Percentiles rank a stretch among this genome's conserved stretches.
Evolutionary conservation across 2,888 invertebrate genomes (phyloP).

Genomic region (Cephus pulcher): DNA sequence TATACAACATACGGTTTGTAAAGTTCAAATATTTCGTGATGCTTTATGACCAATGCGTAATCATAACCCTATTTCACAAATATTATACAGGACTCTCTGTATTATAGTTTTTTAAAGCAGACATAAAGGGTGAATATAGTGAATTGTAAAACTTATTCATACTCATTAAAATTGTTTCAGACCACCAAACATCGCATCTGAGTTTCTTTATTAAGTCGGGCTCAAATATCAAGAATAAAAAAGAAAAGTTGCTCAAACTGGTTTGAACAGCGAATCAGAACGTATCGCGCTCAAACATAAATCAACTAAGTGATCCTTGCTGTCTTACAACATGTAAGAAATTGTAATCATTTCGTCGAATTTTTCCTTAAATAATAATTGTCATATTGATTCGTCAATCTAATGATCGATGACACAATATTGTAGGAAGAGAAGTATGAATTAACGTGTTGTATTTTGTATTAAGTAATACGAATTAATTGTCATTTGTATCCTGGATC

Average conservation of each 20-base stretch:
- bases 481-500: background rate
- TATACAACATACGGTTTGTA: background rate
- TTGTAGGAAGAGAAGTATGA: background rate
- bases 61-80: background rate
- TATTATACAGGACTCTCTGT: background rate
- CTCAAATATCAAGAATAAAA: background rate
- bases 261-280: background rate
- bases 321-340: background rate
- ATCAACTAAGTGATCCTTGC: background rate
- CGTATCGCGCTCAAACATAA: background rate
- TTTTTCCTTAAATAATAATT: background rate
- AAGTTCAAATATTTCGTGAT: background rate
- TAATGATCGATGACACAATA: background rate
- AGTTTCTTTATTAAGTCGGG: background rate
- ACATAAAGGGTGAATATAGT: no score
- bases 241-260: background rate
- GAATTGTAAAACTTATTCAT: background rate
- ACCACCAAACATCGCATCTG: background rate
- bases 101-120: no score
- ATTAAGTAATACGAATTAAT: background rate
- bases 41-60: background rate
- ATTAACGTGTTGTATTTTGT: background rate
- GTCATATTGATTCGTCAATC: no score
- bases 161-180: background rate
- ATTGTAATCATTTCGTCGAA: background rate